Evolutionary conservation across 2,113 vertebrate species (phyloP).

Genomic region (Eclectus roratus): DNA sequence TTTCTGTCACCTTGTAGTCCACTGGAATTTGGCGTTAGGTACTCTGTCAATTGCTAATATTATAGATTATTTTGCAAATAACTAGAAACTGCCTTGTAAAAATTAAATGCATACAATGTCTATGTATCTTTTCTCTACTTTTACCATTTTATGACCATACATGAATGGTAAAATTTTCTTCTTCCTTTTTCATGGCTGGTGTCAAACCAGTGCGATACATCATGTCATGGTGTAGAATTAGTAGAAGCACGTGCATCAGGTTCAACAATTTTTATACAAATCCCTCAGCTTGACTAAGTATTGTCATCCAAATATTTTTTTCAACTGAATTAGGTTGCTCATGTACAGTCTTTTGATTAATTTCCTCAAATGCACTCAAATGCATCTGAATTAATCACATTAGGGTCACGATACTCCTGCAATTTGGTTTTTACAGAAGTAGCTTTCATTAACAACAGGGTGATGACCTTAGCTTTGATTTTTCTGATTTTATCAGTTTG

Average conservation of each 20-base stretch:
- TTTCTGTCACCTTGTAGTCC: background rate
- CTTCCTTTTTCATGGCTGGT: background rate
- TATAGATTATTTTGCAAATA: background rate
- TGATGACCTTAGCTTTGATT: background rate
- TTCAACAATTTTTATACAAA: background rate
- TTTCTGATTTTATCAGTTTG: conserved; percentile 19
- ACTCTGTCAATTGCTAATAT: background rate
- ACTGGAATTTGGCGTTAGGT: background rate
- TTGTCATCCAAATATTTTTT: background rate
- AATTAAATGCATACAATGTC: background rate
- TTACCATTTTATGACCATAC: background rate
- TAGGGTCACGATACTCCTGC: background rate
- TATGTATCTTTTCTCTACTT: background rate
- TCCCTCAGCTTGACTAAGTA: background rate
- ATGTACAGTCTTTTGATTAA: background rate
- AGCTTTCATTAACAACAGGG: conserved; percentile 6
- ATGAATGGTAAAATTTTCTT: background rate
- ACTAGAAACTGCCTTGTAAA: background rate
- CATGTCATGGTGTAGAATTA: background rate
- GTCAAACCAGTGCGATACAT: background rate
- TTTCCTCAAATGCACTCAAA: conserved; percentile 21
- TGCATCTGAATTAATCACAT: background rate
- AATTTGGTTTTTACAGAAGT: background rate
- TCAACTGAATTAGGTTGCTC: background rate
- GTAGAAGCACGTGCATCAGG: background rate